These are phyloP conservation scores for Gnathonemus echidnorhynchus DNA, from an alignment of 2,113 vertebrate species.

Conservation along the genomic window DNA sequence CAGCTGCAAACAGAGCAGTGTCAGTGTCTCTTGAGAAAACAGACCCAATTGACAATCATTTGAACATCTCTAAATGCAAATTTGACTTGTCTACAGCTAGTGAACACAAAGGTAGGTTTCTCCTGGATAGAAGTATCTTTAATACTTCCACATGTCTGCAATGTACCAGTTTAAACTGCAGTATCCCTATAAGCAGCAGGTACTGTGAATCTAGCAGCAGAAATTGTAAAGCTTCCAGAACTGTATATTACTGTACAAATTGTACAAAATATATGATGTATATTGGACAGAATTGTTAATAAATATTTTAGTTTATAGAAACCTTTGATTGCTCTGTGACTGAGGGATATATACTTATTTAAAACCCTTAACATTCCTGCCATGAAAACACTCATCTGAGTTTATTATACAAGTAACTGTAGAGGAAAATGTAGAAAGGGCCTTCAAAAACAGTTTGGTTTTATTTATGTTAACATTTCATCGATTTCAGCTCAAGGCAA, in stretches of 20 bases:
- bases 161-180: neutral
- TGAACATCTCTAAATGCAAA: neutral
- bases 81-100: neutral
- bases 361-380: neutral
- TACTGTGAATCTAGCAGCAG: neutral
- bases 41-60: neutral
- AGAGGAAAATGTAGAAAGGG: neutral
- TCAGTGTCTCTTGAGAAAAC: neutral
- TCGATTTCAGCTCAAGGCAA: neutral
- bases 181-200: neutral
- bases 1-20: no score
- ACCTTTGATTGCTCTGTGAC: neutral
- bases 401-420: neutral
- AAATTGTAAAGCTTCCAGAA: neutral
- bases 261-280: slow-evolving; percentile 14
- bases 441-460: neutral
- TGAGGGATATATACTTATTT: neutral
- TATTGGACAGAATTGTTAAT: slow-evolving; percentile 11
- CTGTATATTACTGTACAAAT: neutral
- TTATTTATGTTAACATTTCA: neutral
- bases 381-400: neutral
- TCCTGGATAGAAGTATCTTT: neutral
- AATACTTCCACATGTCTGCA: neutral
- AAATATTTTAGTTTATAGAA: slow-evolving; percentile 7
- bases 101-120: slow-evolving; percentile 8